These are phyloP conservation scores for Hemibagrus wyckioides DNA, from an alignment of 2,113 vertebrate genomes.

Conservation along the genomic window DNA sequence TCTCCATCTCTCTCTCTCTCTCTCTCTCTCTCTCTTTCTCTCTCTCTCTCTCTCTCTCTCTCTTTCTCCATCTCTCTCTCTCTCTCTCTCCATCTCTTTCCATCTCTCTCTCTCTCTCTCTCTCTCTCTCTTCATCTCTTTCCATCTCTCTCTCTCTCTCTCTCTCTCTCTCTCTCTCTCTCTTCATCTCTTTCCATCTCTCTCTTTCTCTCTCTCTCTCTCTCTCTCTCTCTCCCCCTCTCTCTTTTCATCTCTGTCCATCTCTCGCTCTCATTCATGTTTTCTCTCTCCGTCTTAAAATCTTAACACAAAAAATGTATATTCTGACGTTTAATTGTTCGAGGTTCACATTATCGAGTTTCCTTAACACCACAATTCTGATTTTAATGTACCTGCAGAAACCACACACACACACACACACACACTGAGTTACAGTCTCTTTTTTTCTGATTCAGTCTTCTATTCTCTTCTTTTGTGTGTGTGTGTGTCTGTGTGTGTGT, in stretches of 20 bases:
- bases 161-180: background rate
- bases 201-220: background rate
- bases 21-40: background rate
- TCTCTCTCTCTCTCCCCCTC: background rate
- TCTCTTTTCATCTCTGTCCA: background rate
- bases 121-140: background rate
- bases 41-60: background rate
- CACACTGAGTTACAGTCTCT: background rate
- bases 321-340: too few relatives aligned
- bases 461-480: background rate
- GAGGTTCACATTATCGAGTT: too few relatives aligned
- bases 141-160: background rate
- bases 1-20: background rate
- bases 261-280: too few relatives aligned
- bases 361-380: too few relatives aligned
- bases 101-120: too few relatives aligned
- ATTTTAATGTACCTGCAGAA: too few relatives aligned
- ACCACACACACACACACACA: too few relatives aligned
- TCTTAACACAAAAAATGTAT: too few relatives aligned
- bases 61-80: background rate
- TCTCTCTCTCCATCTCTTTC: background rate
- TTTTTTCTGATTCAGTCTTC: too few relatives aligned
- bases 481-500: slow-evolving; percentile 1
- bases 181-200: background rate
- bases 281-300: too few relatives aligned